Conservation (phyloP, 2,113 vertebrate species). For the Corythornis madagascariensis region DNA sequence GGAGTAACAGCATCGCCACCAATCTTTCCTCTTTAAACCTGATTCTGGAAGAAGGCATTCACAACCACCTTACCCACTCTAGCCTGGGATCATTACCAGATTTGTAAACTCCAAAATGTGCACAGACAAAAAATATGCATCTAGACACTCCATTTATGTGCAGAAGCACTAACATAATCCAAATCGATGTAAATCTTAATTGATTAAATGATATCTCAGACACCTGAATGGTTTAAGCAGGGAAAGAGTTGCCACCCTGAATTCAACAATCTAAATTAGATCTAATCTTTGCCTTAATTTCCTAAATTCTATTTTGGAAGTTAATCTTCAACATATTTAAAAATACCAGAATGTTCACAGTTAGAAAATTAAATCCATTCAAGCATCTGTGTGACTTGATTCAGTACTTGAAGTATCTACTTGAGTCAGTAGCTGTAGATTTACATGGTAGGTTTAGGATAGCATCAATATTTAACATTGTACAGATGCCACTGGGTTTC, state of each 20-base stretch:
- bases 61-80: background rate
- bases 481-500: background rate
- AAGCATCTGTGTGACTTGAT: background rate
- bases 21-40: background rate
- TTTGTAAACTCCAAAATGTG: background rate
- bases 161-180: background rate
- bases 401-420: background rate
- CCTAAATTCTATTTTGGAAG: background rate
- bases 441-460: background rate
- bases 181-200: background rate
- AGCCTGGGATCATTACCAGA: background rate
- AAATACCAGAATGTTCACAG: background rate
- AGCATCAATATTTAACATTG: background rate
- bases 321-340: background rate
- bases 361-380: background rate
- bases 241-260: background rate
- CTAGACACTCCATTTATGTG: background rate
- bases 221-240: background rate
- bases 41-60: background rate
- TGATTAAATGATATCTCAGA: background rate
- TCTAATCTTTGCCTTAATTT: background rate
- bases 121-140: background rate
- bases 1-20: background rate
- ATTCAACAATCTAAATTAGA: background rate
- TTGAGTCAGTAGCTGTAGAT: background rate